Percentiles rank a stretch among this genome's conserved stretches.
Evolutionary conservation across 2,888 invertebrate species (phyloP).

Genomic region (Lutraria lutraria): DNA sequence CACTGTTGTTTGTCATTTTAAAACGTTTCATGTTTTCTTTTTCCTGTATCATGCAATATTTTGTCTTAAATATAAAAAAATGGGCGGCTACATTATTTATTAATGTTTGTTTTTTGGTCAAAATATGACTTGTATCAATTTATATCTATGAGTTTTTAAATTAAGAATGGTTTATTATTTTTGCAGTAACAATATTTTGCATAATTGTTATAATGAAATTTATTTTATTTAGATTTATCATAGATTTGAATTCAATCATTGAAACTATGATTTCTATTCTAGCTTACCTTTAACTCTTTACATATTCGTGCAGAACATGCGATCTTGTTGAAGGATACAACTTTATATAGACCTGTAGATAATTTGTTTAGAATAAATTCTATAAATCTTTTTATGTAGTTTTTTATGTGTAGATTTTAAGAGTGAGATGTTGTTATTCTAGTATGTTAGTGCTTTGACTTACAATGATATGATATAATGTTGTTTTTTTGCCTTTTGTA

Average conservation of each 20-base stretch:
- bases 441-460: not conserved
- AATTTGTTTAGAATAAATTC: not conserved
- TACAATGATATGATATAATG: not conserved
- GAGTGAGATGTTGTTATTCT: constrained; percentile 1
- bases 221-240: not conserved
- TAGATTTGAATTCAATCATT: not conserved
- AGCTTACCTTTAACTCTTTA: not conserved
- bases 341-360: constrained; percentile 1
- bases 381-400: not conserved
- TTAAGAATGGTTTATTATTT: no score
- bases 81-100: no score
- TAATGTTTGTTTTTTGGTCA: no score
- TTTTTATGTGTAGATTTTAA: not conserved
- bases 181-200: no score
- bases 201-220: no score
- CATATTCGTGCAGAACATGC: not conserved
- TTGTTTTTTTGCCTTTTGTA: constrained; percentile 7
- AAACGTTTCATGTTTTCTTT: not conserved
- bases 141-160: no score
- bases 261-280: constrained; percentile 6
- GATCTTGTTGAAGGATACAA: not conserved
- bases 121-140: no score
- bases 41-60: not conserved
- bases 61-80: not conserved
- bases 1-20: not conserved